These are phyloP conservation scores for Dasypolia templi DNA, from an alignment of 2,888 invertebrate genomes.

Conservation along the genomic window DNA sequence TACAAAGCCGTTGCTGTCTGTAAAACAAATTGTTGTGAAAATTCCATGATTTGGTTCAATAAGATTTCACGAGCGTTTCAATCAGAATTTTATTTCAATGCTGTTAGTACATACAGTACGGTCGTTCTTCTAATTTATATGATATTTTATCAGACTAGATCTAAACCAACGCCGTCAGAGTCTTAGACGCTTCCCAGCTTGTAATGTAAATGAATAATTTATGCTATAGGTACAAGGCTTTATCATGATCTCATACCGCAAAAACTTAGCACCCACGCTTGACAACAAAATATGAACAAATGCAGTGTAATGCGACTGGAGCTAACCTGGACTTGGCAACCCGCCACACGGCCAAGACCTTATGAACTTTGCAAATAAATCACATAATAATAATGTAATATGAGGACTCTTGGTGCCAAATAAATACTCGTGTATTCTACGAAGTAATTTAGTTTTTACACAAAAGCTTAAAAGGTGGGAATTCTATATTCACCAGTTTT, in stretches of 20 bases:
- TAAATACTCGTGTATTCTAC: not conserved
- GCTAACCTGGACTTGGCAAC: constrained; percentile 55
- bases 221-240: not conserved
- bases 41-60: not conserved
- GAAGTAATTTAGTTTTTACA: not conserved
- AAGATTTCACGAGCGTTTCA: not conserved
- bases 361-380: constrained; percentile 45
- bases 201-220: constrained; percentile 3
- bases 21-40: not conserved
- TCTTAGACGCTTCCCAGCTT: not conserved
- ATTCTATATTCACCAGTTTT: not conserved
- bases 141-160: not conserved
- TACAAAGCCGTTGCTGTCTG: too few species aligned
- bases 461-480: not conserved
- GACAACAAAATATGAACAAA: constrained; percentile 17
- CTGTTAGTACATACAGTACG: too few species aligned
- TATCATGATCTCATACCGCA: constrained; percentile 24
- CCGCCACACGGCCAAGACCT: constrained; percentile 52
- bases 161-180: not conserved
- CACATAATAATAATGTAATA: not conserved
- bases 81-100: too few species aligned
- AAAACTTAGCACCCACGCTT: constrained; percentile 25
- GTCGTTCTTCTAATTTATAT: too few species aligned
- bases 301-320: constrained; percentile 29
- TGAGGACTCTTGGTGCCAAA: not conserved